These are phyloP conservation scores for Babyrousa celebensis DNA, from an alignment of 2,797 vertebrate species.

Conservation along the genomic window DNA sequence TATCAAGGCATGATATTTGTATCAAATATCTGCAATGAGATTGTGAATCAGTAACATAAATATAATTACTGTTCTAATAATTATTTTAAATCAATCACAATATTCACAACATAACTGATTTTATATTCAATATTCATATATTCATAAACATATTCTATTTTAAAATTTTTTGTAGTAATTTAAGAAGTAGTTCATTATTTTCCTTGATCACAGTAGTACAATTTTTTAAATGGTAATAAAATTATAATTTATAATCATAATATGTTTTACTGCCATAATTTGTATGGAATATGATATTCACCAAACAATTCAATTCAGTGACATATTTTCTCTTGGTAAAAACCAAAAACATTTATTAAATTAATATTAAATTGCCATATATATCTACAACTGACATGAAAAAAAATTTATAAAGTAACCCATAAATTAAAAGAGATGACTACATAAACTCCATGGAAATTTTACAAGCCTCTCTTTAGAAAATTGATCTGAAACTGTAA, in stretches of 20 bases:
- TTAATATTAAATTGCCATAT: neutral
- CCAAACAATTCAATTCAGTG: neutral
- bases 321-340: neutral
- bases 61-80: neutral
- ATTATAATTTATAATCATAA: slow-evolving; percentile 11
- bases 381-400: neutral
- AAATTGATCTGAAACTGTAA: slow-evolving; percentile 21
- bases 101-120: neutral
- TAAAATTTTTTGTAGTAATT: neutral
- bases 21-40: neutral
- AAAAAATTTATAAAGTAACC: neutral
- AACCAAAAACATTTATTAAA: slow-evolving; percentile 2
- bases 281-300: slow-evolving; percentile 14
- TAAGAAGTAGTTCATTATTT: neutral
- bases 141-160: neutral
- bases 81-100: neutral
- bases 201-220: neutral
- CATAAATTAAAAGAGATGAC: neutral
- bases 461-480: neutral
- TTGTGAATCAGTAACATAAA: slow-evolving; percentile 47
- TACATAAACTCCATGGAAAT: neutral
- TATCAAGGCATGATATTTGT: slow-evolving; percentile 22
- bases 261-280: neutral
- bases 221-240: slow-evolving; percentile 38
- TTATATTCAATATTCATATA: no score